Evolutionary conservation across 1,140 invertebrate species (phyloP), one percentile per base, ranked within the genome.

Genomic region (Zophobas atratus): DNA sequence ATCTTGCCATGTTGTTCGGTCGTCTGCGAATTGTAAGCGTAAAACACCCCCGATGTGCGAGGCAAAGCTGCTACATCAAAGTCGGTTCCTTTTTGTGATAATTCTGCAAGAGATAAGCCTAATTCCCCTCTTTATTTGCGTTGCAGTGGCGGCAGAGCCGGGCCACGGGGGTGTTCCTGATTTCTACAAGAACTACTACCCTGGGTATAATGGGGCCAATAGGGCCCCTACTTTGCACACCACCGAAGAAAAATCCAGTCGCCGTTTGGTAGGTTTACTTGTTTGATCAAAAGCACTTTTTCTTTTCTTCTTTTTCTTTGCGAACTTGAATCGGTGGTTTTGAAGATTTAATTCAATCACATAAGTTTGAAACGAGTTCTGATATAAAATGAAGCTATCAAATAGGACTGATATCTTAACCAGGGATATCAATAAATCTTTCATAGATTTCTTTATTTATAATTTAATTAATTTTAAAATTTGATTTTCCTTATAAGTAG

Each of bases 151-250:
- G 90, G 91, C 90, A 88, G 91, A 91, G 85, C 89, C 89, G 84
- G 90, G 91, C 88, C 90, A 89, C 87, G 85, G 87, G 89, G 91
- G 91, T 90, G 90, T 91, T 90, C 90, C 90, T 90, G 93, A 94
- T 91, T 92, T 91, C 92, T 94, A 92, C 93, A 94, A 94, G 92
- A 91, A 90, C 92, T 92, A 89, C 92, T 90, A 89, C 91, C 88
- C 87, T 87, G 86, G 86, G 86, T 90, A 88, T 85, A 87, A 86
- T 87, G 88, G 86, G 83, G 86, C 86, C 85, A 85, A 85, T 78
- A 86, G 88, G 87, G 88, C 88, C 85, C 84, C 88, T 32, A n/a
- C 60, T 86, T 87, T 88, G 88, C 88, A 89, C 86, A 86, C 85
- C 86, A 87, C 86, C 81, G 90, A 91, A 87, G 90, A 92, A 87